Percentiles rank a stretch among this genome's conserved stretches.
Conservation (phyloP, 2,113 vertebrate genomes). For the Parotia lawesii region DNA sequence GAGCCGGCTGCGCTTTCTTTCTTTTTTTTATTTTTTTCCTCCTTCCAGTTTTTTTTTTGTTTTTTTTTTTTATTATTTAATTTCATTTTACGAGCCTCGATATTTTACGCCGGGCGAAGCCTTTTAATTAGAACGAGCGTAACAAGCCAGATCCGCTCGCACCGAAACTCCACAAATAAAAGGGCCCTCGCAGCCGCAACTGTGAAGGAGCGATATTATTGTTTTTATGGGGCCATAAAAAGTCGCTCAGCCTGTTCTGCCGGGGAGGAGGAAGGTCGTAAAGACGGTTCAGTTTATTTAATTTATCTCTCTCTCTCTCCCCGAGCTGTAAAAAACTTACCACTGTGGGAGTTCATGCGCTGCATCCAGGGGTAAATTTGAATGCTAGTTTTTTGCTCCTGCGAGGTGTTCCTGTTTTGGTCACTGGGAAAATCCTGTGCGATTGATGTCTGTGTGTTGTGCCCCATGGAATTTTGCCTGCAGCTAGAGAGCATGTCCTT, state of each 20-base stretch:
- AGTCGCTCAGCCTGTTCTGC: background rate
- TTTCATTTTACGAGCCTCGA: background rate
- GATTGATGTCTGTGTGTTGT: background rate
- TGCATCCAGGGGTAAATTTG: background rate
- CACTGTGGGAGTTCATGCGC: background rate
- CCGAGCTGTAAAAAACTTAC: background rate
- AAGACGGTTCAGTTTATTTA: background rate
- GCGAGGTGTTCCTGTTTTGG: background rate
- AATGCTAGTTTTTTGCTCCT: background rate
- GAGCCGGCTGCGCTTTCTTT: no score
- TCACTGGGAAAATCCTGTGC: background rate
- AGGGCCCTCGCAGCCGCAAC: background rate
- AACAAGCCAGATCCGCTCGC: background rate
- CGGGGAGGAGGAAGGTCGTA: background rate
- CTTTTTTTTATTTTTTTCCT: no score
- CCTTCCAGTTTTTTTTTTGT: no score
- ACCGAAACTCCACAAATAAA: background rate
- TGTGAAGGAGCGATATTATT: background rate
- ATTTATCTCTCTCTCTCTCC: background rate
- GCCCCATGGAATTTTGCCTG: background rate
- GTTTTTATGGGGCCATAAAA: background rate
- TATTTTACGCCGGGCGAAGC: background rate
- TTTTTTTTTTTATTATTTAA: background rate
- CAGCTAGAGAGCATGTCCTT: background rate
- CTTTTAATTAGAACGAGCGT: background rate